Evolutionary conservation across 2,113 vertebrate species (phyloP), one percentile per base, ranked within the genome.

Genomic region (Poeciliopsis prolifica): DNA sequence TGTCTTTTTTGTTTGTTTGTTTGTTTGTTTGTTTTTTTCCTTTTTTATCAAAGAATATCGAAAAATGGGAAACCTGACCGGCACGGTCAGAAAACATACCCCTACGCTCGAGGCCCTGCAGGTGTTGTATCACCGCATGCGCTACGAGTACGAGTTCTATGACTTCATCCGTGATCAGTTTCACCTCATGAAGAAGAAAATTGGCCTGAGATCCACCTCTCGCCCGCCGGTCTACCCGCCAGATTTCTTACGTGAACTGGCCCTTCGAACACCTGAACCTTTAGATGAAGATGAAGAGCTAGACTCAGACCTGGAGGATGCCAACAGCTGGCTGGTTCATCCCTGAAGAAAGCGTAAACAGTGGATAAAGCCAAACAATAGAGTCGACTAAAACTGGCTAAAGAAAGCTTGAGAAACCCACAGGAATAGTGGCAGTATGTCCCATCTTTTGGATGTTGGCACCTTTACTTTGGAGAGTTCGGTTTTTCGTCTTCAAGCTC

Each of bases 111-210:
- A 98, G 90, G 98, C 98, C 4, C 93, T 99, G 78, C 96, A 99
- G 92, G 94, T 97, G 68, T 95, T 99, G 19, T 99, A 98, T 93
- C 96, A 97, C 79, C 95, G 97, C 65, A 98, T 99, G 97, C 94
- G 92, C 90, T 98, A 97, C 0, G 98, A 99, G 86, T 99, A 99
- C 0, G 96, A 98, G 66, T 99, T 99, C 91, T 99, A 99, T 93
- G 95, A 97, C 94, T 98, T 98, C 35, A 94, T 99, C 87, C 96
- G 95, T 54, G 96, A 98, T 89, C 97, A 99, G 89, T 99, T 99
- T 89, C 97, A 99, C 88, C 94, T 98, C 70, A 90, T 93, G 73
- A 99, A 99, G 90, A 97, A 95, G 82, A 99, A 99, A 86, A 98
- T 99, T 31, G 98, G 98, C 87, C 96, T 99, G 29, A 97, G 95